These are phyloP conservation scores for Colinus virginianus DNA, from an alignment of 2,113 vertebrate species.

Conservation along the genomic window DNA sequence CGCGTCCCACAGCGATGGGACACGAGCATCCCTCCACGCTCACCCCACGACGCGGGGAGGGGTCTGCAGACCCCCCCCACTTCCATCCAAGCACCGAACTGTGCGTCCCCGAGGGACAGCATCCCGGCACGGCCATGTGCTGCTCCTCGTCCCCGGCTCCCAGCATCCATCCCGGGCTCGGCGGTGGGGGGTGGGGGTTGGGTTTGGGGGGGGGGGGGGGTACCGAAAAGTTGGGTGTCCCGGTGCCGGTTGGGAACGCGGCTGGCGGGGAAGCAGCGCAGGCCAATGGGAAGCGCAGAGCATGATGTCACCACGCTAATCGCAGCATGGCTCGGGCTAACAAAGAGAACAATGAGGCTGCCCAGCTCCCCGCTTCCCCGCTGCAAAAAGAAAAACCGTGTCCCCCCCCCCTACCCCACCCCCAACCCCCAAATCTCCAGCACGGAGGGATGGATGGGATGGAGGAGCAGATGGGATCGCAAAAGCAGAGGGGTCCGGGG, in stretches of 20 bases:
- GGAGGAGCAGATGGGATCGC: too few relatives aligned
- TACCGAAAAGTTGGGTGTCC: conserved; percentile 65
- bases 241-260: conserved; percentile 1
- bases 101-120: not conserved
- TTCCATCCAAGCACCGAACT: accelerated
- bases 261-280: conserved; percentile 55
- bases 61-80: accelerated
- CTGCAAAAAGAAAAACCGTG: not conserved
- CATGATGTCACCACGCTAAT: conserved; percentile 93
- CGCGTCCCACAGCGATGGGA: not conserved
- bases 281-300: conserved; percentile 86
- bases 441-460: not conserved
- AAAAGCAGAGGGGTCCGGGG: too few relatives aligned
- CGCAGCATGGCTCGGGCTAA: conserved; percentile 93
- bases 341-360: conserved; percentile 95
- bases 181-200: accelerated
- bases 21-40: not conserved
- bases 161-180: accelerated
- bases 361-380: conserved; percentile 47
- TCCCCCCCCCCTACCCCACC: not conserved
- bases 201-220: not conserved
- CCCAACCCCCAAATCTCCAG: not conserved
- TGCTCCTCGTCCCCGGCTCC: not conserved
- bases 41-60: too few relatives aligned
- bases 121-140: not conserved